Evolutionary conservation across 2,113 vertebrate species (phyloP).

Genomic region (Nothoprocta perdicaria): DNA sequence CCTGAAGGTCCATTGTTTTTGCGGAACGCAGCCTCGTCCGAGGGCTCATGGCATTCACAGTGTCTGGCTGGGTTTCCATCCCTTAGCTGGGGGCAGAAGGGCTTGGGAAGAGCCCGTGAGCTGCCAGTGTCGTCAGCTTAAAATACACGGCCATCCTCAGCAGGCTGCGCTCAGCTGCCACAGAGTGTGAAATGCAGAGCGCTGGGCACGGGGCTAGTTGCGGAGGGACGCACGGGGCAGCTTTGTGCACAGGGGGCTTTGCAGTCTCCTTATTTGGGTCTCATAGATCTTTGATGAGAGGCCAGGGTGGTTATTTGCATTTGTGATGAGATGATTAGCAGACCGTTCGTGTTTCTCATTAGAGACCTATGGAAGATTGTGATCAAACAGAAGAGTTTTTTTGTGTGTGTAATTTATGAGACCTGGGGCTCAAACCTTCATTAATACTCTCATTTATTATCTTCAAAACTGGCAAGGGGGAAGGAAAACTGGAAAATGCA

Average conservation of each 20-base stretch:
- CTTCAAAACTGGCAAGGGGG: background rate
- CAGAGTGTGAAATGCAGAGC: rapidly evolving
- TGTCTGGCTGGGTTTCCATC: rapidly evolving
- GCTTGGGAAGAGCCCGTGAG: background rate
- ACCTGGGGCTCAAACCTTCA: background rate
- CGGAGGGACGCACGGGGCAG: rapidly evolving
- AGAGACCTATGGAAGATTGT: background rate
- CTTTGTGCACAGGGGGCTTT: background rate
- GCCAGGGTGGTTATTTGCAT: constrained; percentile 20
- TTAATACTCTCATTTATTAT: background rate
- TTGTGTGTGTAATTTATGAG: background rate
- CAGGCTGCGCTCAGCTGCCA: background rate
- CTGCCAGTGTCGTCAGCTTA: rapidly evolving
- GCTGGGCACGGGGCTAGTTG: rapidly evolving
- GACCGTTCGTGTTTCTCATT: background rate
- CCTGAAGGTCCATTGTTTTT: background rate
- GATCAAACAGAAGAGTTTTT: background rate
- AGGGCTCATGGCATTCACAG: background rate
- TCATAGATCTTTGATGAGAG: background rate
- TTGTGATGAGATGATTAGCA: constrained; percentile 15
- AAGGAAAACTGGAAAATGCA: background rate
- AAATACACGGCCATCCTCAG: rapidly evolving
- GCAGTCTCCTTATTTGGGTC: background rate
- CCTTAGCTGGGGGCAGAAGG: background rate
- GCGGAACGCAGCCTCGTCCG: rapidly evolving